These are phyloP conservation scores for Neolamprologus brichardi DNA, from an alignment of 2,113 vertebrate genomes.

Conservation along the genomic window DNA sequence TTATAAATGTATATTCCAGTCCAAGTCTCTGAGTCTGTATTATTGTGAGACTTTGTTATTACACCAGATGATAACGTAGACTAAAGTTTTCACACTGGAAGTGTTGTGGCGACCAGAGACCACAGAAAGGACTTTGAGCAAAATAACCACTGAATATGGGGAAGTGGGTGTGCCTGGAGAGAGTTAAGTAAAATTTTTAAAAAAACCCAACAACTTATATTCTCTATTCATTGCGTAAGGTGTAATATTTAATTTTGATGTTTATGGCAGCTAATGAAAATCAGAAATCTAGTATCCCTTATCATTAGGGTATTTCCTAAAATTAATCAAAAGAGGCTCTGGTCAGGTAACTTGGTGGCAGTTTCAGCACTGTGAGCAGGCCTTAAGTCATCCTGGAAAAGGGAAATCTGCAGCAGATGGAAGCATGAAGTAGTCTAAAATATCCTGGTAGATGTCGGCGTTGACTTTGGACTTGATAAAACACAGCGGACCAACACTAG, in stretches of 20 bases:
- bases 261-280: not conserved
- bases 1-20: not conserved
- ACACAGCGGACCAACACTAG: not conserved
- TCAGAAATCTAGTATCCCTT: not conserved
- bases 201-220: fast-evolving
- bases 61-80: not conserved
- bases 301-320: not conserved
- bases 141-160: not conserved
- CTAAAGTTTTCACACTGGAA: not conserved
- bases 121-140: not conserved
- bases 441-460: not conserved
- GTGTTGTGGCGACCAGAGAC: not conserved
- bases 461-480: not conserved
- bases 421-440: not conserved
- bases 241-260: not conserved
- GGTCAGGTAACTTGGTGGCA: not conserved
- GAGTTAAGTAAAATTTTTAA: fast-evolving
- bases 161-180: not conserved
- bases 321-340: not conserved
- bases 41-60: not conserved
- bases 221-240: not conserved
- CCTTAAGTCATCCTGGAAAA: not conserved
- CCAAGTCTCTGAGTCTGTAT: not conserved
- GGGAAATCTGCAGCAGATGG: not conserved
- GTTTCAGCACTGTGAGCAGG: not conserved